Base-by-base conservation (phyloP, 2,113 vertebrate genomes). In the Microtus richardsoni region DNA sequence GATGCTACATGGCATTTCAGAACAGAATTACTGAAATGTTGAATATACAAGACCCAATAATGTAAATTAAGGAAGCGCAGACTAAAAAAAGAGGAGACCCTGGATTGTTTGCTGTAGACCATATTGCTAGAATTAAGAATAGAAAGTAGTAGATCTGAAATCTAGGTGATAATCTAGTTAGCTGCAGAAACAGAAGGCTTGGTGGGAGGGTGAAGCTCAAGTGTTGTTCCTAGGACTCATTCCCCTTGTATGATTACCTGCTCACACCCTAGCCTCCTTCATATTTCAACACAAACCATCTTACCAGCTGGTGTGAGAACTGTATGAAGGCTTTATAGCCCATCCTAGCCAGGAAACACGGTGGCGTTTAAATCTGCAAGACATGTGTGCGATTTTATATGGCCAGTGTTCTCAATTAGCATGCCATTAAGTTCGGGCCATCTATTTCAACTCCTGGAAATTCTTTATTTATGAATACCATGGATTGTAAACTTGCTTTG, bases 271-370 rank as follows among this genome's bases (percentile, higher is more conserved):
- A 82, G 5, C 36, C 7, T 13, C 52, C 74, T 68, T 86, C 79
- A 39, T 52, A 5, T 7, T 14, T 44, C 39, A 21, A 21, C 8
- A 9, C 39, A 33, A 84, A 21, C 41, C 82, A 84, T 19, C 28
- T 44, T 22, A 44, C 3, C 39, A 47, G 8, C 24, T 33, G 36
- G 2, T 11, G 26, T 39, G 17, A 80, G 16, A 91, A 22, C n/a
- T 54, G 62, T 24, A 54, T 5, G 10, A 66, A 75, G 9, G 0
- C 5, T 52, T 14, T 96, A 24, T 66, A 21, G 71, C 12, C 79
- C 64, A 75, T 39, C 70, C 33, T 70, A 66, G 49, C 33, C 28
- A 71, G 39, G 92, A 93, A 92, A 92, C 17, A 78, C 49, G 3
- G 22, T 73, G 12, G 52, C 8, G 4, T 80, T 22, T 66, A 89